Conservation (phyloP, 2,113 vertebrate genomes). For the Fulmarus glacialis region DNA sequence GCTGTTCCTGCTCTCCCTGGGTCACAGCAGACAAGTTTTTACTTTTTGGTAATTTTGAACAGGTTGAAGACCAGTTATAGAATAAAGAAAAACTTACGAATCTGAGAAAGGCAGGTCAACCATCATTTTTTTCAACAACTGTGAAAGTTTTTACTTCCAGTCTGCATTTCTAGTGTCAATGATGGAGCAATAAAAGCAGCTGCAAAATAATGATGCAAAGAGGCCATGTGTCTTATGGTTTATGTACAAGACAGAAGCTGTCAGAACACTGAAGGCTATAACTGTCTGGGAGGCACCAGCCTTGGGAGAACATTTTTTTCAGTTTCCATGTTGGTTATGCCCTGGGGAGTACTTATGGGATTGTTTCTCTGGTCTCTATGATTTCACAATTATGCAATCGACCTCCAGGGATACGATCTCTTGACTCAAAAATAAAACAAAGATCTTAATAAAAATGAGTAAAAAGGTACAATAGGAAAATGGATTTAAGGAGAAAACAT, state of each 20-base stretch:
- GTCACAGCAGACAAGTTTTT: not conserved
- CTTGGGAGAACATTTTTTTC: not conserved
- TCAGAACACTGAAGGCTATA: not conserved
- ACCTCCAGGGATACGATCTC: not conserved
- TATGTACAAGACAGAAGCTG: constrained; percentile 31
- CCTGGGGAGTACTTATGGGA: not conserved
- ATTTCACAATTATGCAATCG: constrained; percentile 41
- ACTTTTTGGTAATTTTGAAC: not conserved
- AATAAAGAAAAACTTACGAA: not conserved
- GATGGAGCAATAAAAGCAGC: constrained; percentile 21
- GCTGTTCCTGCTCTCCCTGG: not conserved
- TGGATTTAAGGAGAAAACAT: not conserved
- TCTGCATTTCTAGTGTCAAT: constrained; percentile 1
- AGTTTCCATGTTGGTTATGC: constrained; percentile 5
- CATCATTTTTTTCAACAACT: not conserved
- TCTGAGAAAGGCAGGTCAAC: not conserved
- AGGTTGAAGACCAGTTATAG: not conserved
- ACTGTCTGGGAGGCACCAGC: not conserved
- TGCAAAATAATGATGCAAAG: constrained; percentile 23
- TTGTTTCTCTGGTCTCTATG: constrained; percentile 37
- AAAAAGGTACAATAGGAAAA: not conserved
- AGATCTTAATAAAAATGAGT: not conserved
- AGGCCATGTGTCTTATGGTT: constrained; percentile 30
- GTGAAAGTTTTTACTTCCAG: not conserved
- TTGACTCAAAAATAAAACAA: constrained; percentile 3